Conservation (phyloP, 1,140 invertebrate species). For the Chlorops oryzae region DNA sequence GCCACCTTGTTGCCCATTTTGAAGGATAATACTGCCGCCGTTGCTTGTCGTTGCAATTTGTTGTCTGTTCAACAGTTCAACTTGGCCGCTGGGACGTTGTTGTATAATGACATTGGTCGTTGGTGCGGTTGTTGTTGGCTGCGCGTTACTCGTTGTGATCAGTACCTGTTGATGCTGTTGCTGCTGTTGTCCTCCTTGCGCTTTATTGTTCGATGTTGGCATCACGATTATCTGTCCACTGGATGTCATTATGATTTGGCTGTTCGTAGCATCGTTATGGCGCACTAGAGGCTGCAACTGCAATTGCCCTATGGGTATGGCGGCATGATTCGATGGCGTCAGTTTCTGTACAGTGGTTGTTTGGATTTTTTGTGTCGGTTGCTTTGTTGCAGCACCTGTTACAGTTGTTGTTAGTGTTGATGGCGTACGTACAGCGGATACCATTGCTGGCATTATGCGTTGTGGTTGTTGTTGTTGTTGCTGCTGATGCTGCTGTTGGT, state of each 20-base stretch:
- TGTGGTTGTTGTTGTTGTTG: slow-evolving; percentile 9
- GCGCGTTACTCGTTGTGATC: slow-evolving; percentile 3
- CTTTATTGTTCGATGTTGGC: slow-evolving; percentile 43
- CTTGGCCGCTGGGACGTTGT: slow-evolving; percentile 12
- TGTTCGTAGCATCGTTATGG: slow-evolving; percentile 14
- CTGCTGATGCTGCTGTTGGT: slow-evolving; percentile 9
- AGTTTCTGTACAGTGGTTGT: slow-evolving; percentile 15
- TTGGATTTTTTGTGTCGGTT: slow-evolving; percentile 12
- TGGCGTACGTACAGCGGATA: slow-evolving; percentile 7
- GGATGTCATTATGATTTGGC: slow-evolving; percentile 45
- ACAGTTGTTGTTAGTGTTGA: slow-evolving; percentile 10
- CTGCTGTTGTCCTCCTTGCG: slow-evolving; percentile 16
- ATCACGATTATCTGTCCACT: slow-evolving; percentile 50
- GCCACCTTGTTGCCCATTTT: slow-evolving; percentile 17
- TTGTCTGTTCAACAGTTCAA: slow-evolving; percentile 12
- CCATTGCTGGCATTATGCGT: slow-evolving; percentile 1
- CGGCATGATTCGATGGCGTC: neutral
- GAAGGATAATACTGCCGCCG: slow-evolving; percentile 14
- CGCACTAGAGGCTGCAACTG: slow-evolving; percentile 14
- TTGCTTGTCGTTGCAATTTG: neutral
- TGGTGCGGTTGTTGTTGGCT: slow-evolving; percentile 20
- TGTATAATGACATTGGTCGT: slow-evolving; percentile 16
- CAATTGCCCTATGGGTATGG: slow-evolving; percentile 8
- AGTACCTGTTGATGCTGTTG: slow-evolving; percentile 20
- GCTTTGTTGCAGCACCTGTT: slow-evolving; percentile 5